phyloP scores from a whole-genome alignment of 30 jellyfish, hydroid and myxozoan genomes.

The Hydractinia symbiolongicarpus region DNA sequence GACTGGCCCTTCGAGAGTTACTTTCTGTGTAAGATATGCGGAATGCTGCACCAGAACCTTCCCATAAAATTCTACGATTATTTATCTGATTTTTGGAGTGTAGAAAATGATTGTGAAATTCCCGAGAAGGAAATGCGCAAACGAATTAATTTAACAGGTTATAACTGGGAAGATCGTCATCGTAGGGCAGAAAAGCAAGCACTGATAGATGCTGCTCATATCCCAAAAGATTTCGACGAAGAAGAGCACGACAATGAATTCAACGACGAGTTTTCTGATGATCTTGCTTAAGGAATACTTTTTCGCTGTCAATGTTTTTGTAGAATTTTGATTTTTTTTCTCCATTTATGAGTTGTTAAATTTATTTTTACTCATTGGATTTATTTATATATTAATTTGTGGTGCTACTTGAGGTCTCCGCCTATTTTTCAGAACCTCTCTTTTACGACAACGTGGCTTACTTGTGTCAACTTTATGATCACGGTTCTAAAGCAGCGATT shows the following conservation, averaged over 20 bases:
- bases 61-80: conserved; percentile 25
- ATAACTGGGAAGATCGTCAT: conserved; percentile 40
- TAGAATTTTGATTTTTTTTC: too few species aligned
- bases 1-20: conserved; percentile 96
- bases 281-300: too few species aligned
- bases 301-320: too few species aligned
- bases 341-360: too few species aligned
- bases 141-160: conserved; percentile 32
- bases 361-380: too few species aligned
- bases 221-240: conserved; percentile 42
- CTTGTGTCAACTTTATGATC: too few species aligned
- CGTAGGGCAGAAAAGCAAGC: conserved; percentile 17
- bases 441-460: too few species aligned
- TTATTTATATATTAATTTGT: too few species aligned
- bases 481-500: too few species aligned
- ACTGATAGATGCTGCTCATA: neutral
- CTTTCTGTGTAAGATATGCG: conserved; percentile 78
- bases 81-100: conserved; percentile 64
- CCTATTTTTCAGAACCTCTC: too few species aligned
- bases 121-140: conserved; percentile 18
- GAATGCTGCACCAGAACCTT: conserved; percentile 34
- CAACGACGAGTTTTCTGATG: too few species aligned
- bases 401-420: too few species aligned
- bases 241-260: neutral
- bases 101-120: conserved; percentile 39